phyloP scores from a whole-genome alignment of 1,140 invertebrate species.

The Phortica variegata region DNA sequence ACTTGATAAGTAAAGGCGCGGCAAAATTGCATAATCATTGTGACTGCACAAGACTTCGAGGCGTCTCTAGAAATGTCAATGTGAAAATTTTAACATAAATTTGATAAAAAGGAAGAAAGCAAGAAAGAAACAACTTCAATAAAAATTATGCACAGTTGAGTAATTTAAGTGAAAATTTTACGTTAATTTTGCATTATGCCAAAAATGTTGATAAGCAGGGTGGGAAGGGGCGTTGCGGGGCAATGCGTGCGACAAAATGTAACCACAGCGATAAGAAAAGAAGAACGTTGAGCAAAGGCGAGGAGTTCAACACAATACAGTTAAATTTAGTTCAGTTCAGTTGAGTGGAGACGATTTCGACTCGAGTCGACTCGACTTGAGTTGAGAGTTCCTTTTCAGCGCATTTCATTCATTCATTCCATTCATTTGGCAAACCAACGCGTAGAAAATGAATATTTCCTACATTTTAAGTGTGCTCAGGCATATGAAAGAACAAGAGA shows the following conservation, averaged over 20 bases:
- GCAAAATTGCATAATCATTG: no score
- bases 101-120: no score
- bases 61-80: no score
- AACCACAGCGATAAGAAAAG: conserved; percentile 39
- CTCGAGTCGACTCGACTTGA: no score
- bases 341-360: no score
- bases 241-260: not conserved
- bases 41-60: no score
- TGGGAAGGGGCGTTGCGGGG: not conserved
- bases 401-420: conserved; percentile 33
- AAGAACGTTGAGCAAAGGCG: conserved; percentile 1
- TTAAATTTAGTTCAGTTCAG: conserved; percentile 6
- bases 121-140: no score
- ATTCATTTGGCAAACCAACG: no score
- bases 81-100: no score
- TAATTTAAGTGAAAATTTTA: conserved; percentile 45
- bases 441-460: conserved; percentile 53
- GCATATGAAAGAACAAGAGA: conserved; percentile 8
- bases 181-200: conserved; percentile 39
- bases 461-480: conserved; percentile 50
- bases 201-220: no score
- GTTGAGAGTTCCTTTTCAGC: no score
- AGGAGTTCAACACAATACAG: conserved; percentile 11
- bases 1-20: no score
- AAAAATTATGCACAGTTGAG: conserved; percentile 50